Conservation (phyloP, 2,113 vertebrate species). For the Hirundichthys speculiger region DNA sequence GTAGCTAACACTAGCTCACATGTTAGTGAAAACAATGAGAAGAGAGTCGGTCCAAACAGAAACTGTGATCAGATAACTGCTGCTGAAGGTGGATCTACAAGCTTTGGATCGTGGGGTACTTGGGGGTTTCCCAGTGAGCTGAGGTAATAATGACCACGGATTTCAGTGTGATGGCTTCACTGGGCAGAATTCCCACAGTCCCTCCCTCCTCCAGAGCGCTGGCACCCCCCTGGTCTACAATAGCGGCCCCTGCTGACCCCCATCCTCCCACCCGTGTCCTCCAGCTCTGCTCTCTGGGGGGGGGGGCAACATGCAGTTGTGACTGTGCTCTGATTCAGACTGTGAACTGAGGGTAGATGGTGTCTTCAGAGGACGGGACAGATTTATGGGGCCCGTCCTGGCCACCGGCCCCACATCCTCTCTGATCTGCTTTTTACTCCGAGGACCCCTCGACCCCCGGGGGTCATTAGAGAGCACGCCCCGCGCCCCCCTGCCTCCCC, state of each 20-base stretch:
- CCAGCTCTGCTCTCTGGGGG: slow-evolving; percentile 42
- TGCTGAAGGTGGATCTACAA: no score
- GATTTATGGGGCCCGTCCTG: slow-evolving; percentile 80
- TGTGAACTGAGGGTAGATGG: slow-evolving; percentile 71
- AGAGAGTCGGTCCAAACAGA: no score
- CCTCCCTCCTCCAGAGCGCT: slow-evolving; percentile 21
- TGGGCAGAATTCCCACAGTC: slow-evolving; percentile 54
- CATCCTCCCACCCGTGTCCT: slow-evolving; percentile 31
- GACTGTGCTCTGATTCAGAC: slow-evolving; percentile 79
- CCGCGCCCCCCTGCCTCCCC: slow-evolving; percentile 44
- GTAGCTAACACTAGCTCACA: no score
- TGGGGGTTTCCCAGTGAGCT: no score
- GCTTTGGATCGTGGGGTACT: no score
- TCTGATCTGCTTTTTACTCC: slow-evolving; percentile 83
- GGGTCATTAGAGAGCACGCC: slow-evolving; percentile 81
- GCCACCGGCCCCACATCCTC: slow-evolving; percentile 71
- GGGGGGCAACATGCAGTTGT: slow-evolving; percentile 74
- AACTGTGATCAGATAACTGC: no score
- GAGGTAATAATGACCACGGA: no score
- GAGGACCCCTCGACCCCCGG: slow-evolving; percentile 70
- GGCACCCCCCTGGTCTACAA: no score
- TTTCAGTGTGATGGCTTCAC: slow-evolving; percentile 16
- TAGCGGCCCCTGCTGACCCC: slow-evolving; percentile 56
- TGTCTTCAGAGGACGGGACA: slow-evolving; percentile 73
- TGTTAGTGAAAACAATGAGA: no score